Percentiles rank a stretch among this genome's conserved stretches.
phyloP scores from a whole-genome alignment of 2,113 vertebrate species.

The Turnix velox region DNA sequence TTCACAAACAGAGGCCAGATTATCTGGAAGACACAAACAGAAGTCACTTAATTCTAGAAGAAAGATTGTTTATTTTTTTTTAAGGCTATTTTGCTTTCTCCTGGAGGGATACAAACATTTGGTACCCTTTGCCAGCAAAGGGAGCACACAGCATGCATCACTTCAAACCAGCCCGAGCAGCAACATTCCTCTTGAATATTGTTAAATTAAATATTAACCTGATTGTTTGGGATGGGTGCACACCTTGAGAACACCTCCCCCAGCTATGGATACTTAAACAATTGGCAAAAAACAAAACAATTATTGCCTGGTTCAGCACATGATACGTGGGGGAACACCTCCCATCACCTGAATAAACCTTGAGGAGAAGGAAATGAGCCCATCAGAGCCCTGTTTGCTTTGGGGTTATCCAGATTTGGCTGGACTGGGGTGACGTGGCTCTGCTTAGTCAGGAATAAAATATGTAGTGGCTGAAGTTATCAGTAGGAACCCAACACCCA shows the following conservation, averaged over 20 bases:
- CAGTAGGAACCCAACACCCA: rapidly evolving
- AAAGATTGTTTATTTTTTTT: neutral
- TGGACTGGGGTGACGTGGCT: neutral
- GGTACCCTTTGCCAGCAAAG: rapidly evolving
- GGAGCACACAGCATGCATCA: rapidly evolving
- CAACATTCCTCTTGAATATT: neutral
- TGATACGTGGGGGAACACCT: neutral
- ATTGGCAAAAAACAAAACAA: neutral
- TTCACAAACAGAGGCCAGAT: neutral
- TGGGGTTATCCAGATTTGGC: neutral
- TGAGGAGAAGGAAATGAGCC: neutral
- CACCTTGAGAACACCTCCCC: neutral
- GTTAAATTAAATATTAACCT: constrained; percentile 42
- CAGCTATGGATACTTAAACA: neutral
- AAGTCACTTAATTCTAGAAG: neutral
- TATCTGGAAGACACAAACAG: no score
- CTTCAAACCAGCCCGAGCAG: neutral
- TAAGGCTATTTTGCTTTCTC: neutral
- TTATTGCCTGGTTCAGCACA: neutral
- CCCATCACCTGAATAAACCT: neutral
- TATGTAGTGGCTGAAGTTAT: neutral
- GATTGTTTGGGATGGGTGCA: neutral
- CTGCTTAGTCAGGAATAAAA: neutral
- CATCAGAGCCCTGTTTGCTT: neutral
- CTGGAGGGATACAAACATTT: neutral